These are phyloP conservation scores for Lamellibrachia satsuma DNA, from an alignment of 2,888 invertebrate genomes.

Conservation along the genomic window DNA sequence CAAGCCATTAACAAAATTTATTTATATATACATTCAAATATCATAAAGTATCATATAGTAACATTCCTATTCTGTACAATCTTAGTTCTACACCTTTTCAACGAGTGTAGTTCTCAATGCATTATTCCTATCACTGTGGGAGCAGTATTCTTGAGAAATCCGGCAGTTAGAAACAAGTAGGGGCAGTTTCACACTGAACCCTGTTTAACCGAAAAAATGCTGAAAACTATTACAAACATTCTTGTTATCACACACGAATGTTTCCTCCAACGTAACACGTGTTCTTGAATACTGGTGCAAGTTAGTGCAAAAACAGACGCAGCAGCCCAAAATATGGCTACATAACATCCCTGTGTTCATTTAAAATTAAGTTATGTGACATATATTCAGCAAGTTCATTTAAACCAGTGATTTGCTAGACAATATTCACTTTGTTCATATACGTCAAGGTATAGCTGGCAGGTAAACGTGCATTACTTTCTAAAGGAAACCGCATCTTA, in stretches of 20 bases:
- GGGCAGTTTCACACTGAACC: neutral
- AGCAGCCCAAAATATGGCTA: neutral
- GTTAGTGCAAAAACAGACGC: neutral
- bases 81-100: neutral
- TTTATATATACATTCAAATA: conserved; percentile 17
- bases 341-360: neutral
- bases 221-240: neutral
- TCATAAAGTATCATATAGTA: neutral
- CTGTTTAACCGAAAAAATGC: neutral
- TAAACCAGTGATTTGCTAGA: neutral
- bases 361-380: neutral
- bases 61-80: conserved; percentile 11
- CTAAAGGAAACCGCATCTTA: neutral
- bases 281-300: neutral
- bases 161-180: neutral
- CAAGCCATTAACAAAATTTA: conserved; percentile 17
- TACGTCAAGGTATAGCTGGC: neutral
- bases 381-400: neutral
- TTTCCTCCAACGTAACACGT: neutral
- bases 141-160: neutral
- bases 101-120: conserved; percentile 12
- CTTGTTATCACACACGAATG: neutral
- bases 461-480: neutral
- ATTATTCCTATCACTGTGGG: neutral
- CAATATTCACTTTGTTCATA: neutral